These are phyloP conservation scores for Tillus elongatus DNA, from an alignment of 2,888 invertebrate species.

Conservation along the genomic window DNA sequence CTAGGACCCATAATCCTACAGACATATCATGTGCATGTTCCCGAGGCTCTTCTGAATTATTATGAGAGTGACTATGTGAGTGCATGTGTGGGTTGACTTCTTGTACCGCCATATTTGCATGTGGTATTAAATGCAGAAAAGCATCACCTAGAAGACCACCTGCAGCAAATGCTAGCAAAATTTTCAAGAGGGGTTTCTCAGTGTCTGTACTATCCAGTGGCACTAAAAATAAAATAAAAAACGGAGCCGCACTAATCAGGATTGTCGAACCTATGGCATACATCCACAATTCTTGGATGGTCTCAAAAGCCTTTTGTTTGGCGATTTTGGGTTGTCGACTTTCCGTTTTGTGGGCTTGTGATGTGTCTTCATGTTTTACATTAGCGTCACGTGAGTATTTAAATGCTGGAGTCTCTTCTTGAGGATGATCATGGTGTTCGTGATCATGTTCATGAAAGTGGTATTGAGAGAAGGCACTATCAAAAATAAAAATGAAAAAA, in stretches of 20 bases:
- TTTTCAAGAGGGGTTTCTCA: conserved; percentile 79
- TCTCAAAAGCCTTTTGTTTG: conserved; percentile 7
- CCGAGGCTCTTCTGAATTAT: conserved; percentile 42
- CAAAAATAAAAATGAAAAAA: too few relatives aligned
- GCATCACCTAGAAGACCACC: conserved; percentile 96
- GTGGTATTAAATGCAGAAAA: conserved; percentile 96
- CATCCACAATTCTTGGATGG: conserved; percentile 51
- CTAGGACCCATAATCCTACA: conserved; percentile 89
- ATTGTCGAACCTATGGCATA: conserved; percentile 84
- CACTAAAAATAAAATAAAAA: conserved; percentile 84
- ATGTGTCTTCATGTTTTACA: conserved; percentile 22
- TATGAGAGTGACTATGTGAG: conserved; percentile 50
- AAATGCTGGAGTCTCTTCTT: conserved; percentile 60
- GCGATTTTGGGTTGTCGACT: background rate
- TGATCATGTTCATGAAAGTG: conserved; percentile 28
- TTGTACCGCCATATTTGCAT: conserved; percentile 59
- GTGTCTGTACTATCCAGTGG: conserved; percentile 81
- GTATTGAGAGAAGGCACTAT: too few relatives aligned
- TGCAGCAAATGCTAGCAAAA: conserved; percentile 86
- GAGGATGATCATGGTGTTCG: conserved; percentile 45
- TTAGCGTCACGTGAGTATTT: conserved; percentile 72
- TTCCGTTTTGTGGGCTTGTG: conserved; percentile 4
- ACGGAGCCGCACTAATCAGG: conserved; percentile 91
- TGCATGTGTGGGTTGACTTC: conserved; percentile 39
- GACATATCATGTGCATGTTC: conserved; percentile 70